Base-by-base conservation (phyloP, 2,888 invertebrate genomes). In the Calameuta pallipes region DNA sequence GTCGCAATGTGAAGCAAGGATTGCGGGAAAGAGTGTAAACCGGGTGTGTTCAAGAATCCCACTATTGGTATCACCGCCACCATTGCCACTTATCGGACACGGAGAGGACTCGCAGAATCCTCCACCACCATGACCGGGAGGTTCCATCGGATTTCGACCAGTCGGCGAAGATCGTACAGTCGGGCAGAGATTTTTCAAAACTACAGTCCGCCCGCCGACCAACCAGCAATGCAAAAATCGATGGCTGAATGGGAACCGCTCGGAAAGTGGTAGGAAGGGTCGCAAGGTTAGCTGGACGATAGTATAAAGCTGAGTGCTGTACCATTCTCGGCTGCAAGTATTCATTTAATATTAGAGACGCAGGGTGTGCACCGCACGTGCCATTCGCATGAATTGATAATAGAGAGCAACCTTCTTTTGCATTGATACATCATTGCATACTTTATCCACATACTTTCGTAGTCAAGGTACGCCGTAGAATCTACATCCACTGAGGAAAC, bases 251-350 rank as follows among this genome's bases (percentile, higher is more conserved):
- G 74, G 76, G 69, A 74, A 36, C 74, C 69, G 35, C 31, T 68
- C 69, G 76, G 78, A 77, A 78, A 81, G 83, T 82, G 80, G 82
- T 82, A 83, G 82, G 84, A 79, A 83, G 84, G 83, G 83, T 84
- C 83, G 80, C 75, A 82, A 82, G 83, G 83, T 83, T 81, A 83
- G 77, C 80, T 80, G 77, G 78, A 78, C 80, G 82, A 82, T 81
- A 79, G 80, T 83, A 83, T 83, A 83, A 83, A 83, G 80, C 82
- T 76, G 78, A 81, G 80, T 78, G 82, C 78, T 78, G 75, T 80
- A 79, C 78, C 80, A 78, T 73, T 77, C 77, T 76, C 73, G 75
- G 80, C 81, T 81, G 76, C 80, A 79, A 81, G 80, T 82, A 80
- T 81, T 79, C 80, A 79, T 80, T 82, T 79, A 78, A 82, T 79